Evolutionary conservation across 37 sponge, comb jelly and placozoan genomes (phyloP), one percentile per base, ranked within the genome.

Genomic region (Oopsacas minuta): DNA sequence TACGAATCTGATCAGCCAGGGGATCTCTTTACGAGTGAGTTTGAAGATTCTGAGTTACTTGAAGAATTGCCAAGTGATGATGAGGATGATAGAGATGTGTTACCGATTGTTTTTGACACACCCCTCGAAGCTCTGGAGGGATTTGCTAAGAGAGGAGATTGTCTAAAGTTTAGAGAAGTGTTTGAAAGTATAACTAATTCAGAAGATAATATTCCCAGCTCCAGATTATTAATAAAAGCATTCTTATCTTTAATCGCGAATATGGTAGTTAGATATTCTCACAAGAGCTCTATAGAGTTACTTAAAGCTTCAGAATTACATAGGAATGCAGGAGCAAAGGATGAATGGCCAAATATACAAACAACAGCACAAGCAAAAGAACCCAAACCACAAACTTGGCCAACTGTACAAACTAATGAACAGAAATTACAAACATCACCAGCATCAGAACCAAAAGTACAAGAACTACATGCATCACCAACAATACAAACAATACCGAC

Each of bases 21-120:
- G 15, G 84, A 81, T 8, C 0, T 52, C 3, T 30, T 38, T 0
- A 36, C 83, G 35, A 36, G 53, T 34, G 37, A 36, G 35, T 36
- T 37, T 28, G 23, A 22, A 23, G 0, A 0, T 0, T 23, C 20
- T 42, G 85, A 42, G 42, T 52, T 32, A 37, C 36, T 87, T 52
- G 90, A 90, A 35, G 88, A 85, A 22, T 32, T 87, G 22, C 88
- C 90, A 12, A 52, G 36, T 53, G 81, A 83, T 36, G 81, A 53
- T 7, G 46, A 36, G 28, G 69, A 37, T 3, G 53, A 75, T 0
- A 25, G 46, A 0, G 85, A 85, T 39, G 25, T 15, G 51, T 17
- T 17, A 22, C 17, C 17, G 36, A 25, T 81, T 23, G 82, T 1
- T 32, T 28, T 1, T 28, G 82, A 85, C 37, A 52, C 36, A 7